Conservation (phyloP, 2,888 invertebrate genomes). For the Andrena trimmerana region DNA sequence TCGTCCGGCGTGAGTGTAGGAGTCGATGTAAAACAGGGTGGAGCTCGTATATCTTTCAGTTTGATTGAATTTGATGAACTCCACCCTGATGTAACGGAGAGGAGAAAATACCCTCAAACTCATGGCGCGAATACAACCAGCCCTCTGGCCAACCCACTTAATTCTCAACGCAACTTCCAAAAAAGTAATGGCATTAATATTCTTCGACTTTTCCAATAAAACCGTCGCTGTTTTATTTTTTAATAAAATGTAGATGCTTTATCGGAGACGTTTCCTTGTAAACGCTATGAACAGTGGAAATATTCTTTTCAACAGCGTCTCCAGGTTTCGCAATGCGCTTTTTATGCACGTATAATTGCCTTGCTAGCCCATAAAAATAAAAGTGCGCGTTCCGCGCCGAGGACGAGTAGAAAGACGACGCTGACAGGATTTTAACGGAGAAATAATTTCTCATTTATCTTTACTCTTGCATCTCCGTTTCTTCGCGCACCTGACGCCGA, state of each 20-base stretch:
- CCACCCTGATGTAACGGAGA: not conserved
- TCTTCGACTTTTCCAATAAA: not conserved
- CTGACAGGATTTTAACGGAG: constrained; percentile 39
- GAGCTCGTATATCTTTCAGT: constrained; percentile 26
- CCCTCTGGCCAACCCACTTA: not conserved
- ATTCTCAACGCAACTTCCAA: not conserved
- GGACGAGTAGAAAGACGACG: not conserved
- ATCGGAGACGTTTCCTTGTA: not conserved
- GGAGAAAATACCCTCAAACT: constrained; percentile 5
- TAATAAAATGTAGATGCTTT: not conserved
- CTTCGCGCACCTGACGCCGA: constrained; percentile 15
- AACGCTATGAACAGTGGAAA: not conserved
- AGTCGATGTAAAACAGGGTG: not conserved
- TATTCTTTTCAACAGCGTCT: not conserved
- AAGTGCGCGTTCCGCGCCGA: not conserved
- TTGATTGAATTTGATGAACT: constrained; percentile 50
- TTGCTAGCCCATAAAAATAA: not conserved
- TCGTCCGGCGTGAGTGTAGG: not conserved
- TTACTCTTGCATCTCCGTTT: constrained; percentile 23
- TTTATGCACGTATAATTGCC: constrained; percentile 16
- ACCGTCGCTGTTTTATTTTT: not conserved
- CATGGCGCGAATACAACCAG: not conserved
- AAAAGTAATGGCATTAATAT: not conserved
- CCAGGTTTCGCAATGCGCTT: not conserved
- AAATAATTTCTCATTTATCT: constrained; percentile 51